Conservation (phyloP, 2,888 invertebrate species). For the Standfussiana lucernea region DNA sequence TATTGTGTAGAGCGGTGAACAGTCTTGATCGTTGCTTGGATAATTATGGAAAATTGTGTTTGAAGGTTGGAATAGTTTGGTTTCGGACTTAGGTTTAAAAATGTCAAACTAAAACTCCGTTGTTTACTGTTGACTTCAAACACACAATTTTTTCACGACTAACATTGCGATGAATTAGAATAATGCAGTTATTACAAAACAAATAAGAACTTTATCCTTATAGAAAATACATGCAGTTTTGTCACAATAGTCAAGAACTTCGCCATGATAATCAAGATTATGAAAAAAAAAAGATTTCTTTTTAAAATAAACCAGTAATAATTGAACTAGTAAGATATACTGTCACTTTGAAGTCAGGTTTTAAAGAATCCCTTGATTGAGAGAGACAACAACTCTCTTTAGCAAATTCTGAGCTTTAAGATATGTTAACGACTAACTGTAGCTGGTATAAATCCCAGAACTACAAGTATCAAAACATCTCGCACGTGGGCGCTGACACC, state of each 20-base stretch:
- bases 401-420: background rate
- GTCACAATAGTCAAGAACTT: background rate
- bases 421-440: background rate
- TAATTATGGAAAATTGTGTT: background rate
- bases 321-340: background rate
- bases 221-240: background rate
- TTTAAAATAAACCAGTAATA: background rate
- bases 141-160: too few relatives aligned
- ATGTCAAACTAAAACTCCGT: too few relatives aligned
- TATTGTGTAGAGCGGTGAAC: slow-evolving; percentile 50
- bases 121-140: too few relatives aligned
- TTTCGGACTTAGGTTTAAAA: background rate
- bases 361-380: background rate
- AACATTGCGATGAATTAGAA: background rate
- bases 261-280: background rate
- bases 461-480: slow-evolving; percentile 73
- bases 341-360: background rate
- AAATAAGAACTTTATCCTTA: background rate
- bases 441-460: background rate
- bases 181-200: background rate
- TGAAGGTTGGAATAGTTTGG: background rate
- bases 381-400: background rate
- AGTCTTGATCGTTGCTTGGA: slow-evolving; percentile 75
- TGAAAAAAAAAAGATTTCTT: too few relatives aligned
- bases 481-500: slow-evolving; percentile 65